A percentile compares a stretch with the other conserved stretches of the same genome.
phyloP scores from a whole-genome alignment of 2,113 vertebrate species.

The Halcyon senegalensis region DNA sequence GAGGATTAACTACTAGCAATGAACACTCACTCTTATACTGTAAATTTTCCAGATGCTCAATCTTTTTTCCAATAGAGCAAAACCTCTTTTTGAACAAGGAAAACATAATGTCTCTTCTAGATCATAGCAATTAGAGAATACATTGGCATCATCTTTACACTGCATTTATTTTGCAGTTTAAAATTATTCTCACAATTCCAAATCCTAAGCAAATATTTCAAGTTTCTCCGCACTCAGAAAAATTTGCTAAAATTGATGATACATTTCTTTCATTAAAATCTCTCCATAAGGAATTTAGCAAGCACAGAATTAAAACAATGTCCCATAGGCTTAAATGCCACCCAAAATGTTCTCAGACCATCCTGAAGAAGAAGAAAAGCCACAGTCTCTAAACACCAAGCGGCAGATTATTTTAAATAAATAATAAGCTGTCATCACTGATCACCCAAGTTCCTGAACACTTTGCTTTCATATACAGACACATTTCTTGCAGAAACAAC shows the following conservation, averaged over 20 bases:
- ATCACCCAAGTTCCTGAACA: not conserved
- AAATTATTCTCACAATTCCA: not conserved
- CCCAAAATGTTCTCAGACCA: not conserved
- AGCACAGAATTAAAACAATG: not conserved
- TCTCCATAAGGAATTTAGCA: not conserved
- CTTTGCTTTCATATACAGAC: not conserved
- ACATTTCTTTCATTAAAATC: not conserved
- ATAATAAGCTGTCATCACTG: not conserved
- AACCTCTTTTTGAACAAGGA: not conserved
- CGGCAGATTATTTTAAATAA: not conserved
- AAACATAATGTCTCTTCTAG: not conserved
- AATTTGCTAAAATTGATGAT: not conserved
- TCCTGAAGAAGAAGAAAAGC: not conserved
- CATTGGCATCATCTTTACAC: not conserved
- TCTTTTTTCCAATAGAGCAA: not conserved
- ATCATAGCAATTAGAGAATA: rapidly evolving
- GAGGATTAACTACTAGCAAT: not conserved
- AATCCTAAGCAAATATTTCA: not conserved
- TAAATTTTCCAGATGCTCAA: not conserved
- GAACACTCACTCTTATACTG: not conserved
- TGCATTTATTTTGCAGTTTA: not conserved
- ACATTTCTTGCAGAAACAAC: not conserved
- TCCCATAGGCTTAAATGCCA: not conserved
- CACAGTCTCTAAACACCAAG: not conserved
- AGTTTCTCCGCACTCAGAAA: not conserved